Evolutionary conservation across 30 jellyfish, hydroid and myxozoan species (phyloP), one percentile per base, ranked within the genome.

Genomic region (Turritopsis dohrnii): DNA sequence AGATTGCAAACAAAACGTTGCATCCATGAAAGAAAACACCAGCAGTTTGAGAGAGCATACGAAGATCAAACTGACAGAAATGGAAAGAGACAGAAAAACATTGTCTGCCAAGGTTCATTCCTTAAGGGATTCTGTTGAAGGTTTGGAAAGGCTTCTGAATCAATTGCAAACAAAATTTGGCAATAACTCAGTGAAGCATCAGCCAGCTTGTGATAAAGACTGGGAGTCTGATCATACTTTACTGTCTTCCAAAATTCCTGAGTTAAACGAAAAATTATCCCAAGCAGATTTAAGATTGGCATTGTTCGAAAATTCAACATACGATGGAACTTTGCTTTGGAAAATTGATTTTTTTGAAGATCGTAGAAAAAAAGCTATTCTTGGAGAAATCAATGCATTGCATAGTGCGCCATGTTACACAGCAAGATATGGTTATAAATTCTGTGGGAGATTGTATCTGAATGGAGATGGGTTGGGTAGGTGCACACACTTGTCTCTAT

Each of bases 381-480:
- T 71, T 71, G 98, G 98, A 21, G 82, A 80, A 52, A 73, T 89
- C 66, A 90, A 96, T 1, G 95, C 98, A 13, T 65, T 93, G 83
- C 94, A 84, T 79, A 93, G 98, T 52, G 96, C 98, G 22, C 98
- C 98, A 1, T 88, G 89, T 75, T 88, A 80, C 71, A 85, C 96
- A 8, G 84, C 89, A 60, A 95, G 98, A 20, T 93, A 82, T 84
- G 98, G 96, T 16, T 88, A 88, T 84, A 93, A 88, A 82, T 75
- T 85, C 88, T 93, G 98, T 65, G 92, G 90, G 28, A 82, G 98
- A n/a, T 72, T 93, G 28, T 93, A 93, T 83, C 54, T 93, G 53
- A 88, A 93, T 52, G 98, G 98, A 8, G 98, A 93, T 52, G 98
- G 98, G 69, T 88, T 81, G 69, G 96, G 98, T 1, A 93, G 85